A percentile compares a stretch with the other conserved stretches of the same genome.
These are phyloP conservation scores for Vultur gryphus DNA, from an alignment of 2,797 vertebrate genomes.

Conservation along the genomic window DNA sequence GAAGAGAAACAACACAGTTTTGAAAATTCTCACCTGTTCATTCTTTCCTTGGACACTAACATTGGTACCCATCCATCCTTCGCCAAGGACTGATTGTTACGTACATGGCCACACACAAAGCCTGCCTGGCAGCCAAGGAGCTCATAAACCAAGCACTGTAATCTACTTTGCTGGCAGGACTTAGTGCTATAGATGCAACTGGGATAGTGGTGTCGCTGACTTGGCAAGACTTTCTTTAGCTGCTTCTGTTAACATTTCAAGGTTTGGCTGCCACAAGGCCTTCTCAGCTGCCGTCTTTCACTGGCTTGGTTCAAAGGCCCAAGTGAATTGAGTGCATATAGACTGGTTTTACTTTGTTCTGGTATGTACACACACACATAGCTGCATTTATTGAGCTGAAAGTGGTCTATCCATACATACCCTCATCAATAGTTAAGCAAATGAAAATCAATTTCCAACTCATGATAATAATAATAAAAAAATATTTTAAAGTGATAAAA, in stretches of 20 bases:
- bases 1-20: background rate
- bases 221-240: background rate
- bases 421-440: background rate
- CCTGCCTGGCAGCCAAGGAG: slow-evolving; percentile 28
- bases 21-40: background rate
- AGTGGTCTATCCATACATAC: background rate
- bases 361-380: background rate
- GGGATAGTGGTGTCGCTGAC: background rate
- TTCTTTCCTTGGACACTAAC: background rate
- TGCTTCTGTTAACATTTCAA: background rate
- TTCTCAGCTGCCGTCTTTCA: slow-evolving; percentile 14
- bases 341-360: background rate
- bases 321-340: background rate
- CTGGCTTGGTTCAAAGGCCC: background rate
- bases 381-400: background rate
- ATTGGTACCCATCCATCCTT: background rate
- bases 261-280: background rate
- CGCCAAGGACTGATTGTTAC: background rate
- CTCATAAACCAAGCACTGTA: slow-evolving; percentile 31
- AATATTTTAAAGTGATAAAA: background rate
- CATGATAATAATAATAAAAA: background rate
- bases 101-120: slow-evolving; percentile 47
- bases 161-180: slow-evolving; percentile 38
- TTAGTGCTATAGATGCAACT: background rate
- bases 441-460: background rate